Base-by-base conservation (phyloP, 2,113 vertebrate species). In the Falco punctatus region DNA sequence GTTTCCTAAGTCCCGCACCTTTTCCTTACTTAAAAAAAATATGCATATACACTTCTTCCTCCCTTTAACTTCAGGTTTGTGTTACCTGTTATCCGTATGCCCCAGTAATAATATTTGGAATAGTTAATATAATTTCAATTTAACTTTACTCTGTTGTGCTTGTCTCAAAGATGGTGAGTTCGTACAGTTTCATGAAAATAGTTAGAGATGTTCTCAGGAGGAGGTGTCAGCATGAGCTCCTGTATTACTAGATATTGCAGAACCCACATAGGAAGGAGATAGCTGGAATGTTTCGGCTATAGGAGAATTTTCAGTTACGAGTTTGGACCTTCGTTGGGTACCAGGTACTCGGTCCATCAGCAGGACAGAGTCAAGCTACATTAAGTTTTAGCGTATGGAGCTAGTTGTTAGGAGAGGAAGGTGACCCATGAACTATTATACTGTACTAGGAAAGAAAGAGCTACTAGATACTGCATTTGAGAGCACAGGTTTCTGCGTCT, bases 11-110 rank as follows among this genome's bases (percentile, higher is more conserved):
- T 79, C 9, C 21, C 7, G 2, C 0, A 9, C 6, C 0, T 84
- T 84, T 65, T 69, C 61, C 19, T 79, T 33, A 9, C 13, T 75
- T 51, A 19, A 61, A 83, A 70, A 38, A 38, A 38, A 38, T 35
- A 54, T 5, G 11, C 1, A 3, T 40, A 14, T 55, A 9, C 0
- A 0, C 9, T 24, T 72, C 49, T 62, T 38, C 27, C 7, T 74
- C 9, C n/a, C 24, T 75, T 59, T 33, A 33, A 2, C 15, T 48
- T 33, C 7, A 38, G 21, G 12, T 15, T 30, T 64, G 18, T 64
- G 22, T 72, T 86, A 10, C 13, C 24, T 74, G 26, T 84, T 78
- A 21, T 16, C 33, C 78, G 5, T 24, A 1, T 23, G 8, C 44
- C 44, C 55, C 38, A 35, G 2, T 23, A 66, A 23, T 14, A 5